Evolutionary conservation across 2,113 vertebrate species (phyloP), one percentile per base, ranked within the genome.

Genomic region (Edolisoma coerulescens): DNA sequence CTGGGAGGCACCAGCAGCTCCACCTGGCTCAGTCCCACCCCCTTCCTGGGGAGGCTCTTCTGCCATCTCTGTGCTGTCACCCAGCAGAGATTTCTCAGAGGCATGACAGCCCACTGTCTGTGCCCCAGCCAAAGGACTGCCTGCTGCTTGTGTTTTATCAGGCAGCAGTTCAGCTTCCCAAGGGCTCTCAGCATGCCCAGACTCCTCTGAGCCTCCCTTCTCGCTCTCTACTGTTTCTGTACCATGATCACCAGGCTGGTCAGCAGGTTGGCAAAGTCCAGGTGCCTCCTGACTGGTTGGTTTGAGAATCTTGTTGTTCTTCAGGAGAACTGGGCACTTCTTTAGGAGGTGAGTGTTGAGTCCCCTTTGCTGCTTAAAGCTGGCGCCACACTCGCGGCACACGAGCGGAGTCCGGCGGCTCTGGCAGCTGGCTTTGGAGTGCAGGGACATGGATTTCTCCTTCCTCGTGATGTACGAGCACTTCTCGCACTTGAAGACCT

Each of bases 301-400:
- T 35, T 85, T 95, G 10, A 95, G 91, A 42, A 57, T 79, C 75
- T 97, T 98, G 57, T 84, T 98, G 91, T 95, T 98, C 84, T 93
- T 98, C n/a, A 97, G 93, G 26, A 98, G 84, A 26, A 97, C 93
- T 0, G 98, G 98, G 67, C 99, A 99, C 87, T 99, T 99, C 82
- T 98, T 99, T 32, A 98, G 95, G 23, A 98, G 91, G 74, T 99
- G 99, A 11, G 98, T 99, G 63, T 98, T 98, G 23, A 99, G 98
- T 24, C 99, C 98, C 17, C 99, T 98, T 68, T 97, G 98, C 82
- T 99, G 99, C 95, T 99, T 99, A 96, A 99, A 99, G 92, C 96
- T 97, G n/a, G 98, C 97, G 0, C 99, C 98, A 0, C 99, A 99
- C 45, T 98, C 97, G 0, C 30, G 54, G 87, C 99, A 99, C 27